These are phyloP conservation scores for Lonchura striata DNA, from an alignment of 2,113 vertebrate genomes.

Conservation along the genomic window DNA sequence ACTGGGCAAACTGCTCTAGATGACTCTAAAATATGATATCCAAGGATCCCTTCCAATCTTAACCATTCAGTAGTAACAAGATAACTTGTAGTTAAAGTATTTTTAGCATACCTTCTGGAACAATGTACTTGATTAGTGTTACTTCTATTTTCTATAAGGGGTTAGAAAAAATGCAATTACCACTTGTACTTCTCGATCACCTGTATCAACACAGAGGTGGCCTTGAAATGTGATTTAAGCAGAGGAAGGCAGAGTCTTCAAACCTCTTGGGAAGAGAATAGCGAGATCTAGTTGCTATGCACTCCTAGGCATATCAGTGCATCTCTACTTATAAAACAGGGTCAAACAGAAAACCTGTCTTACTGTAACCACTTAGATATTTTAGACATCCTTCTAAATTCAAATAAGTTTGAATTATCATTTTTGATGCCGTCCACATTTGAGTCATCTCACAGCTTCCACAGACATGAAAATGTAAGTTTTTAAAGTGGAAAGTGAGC, in stretches of 20 bases:
- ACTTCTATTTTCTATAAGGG: neutral
- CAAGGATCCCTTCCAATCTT: neutral
- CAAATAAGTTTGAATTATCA: neutral
- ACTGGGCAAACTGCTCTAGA: neutral
- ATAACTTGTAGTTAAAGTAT: neutral
- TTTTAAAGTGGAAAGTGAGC: neutral
- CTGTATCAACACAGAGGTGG: neutral
- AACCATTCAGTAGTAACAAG: neutral
- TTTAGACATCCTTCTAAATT: neutral
- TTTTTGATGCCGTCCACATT: neutral
- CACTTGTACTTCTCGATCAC: neutral
- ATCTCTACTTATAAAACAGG: neutral
- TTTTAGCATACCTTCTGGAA: neutral
- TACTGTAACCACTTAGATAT: neutral
- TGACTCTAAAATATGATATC: neutral
- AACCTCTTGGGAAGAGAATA: neutral
- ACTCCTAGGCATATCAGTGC: neutral
- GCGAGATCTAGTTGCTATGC: fast-evolving
- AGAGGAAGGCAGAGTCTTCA: neutral
- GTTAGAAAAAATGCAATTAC: neutral
- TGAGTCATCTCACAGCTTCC: neutral
- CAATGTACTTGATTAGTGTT: fast-evolving
- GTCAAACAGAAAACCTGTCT: neutral
- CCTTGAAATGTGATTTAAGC: neutral
- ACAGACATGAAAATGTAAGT: fast-evolving